These are phyloP conservation scores for Cephus pulcher DNA, from an alignment of 2,888 invertebrate genomes.

Conservation along the genomic window DNA sequence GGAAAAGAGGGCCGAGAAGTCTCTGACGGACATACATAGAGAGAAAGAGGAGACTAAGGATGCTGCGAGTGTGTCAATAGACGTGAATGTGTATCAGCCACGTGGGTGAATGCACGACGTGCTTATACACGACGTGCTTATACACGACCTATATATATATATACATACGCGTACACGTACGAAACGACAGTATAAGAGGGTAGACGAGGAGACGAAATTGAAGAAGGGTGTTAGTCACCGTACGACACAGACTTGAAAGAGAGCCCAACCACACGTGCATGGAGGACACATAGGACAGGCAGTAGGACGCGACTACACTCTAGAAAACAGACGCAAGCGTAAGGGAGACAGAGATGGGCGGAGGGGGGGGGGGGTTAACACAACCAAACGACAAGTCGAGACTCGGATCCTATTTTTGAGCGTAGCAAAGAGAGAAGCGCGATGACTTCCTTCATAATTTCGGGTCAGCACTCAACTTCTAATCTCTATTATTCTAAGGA, in stretches of 20 bases:
- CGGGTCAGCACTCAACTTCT: slow-evolving; percentile 41
- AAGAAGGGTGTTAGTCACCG: background rate
- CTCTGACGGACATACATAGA: slow-evolving; percentile 17
- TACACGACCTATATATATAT: slow-evolving; percentile 12
- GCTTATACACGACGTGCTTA: slow-evolving; percentile 16
- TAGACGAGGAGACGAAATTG: background rate
- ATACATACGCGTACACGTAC: background rate
- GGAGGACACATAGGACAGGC: background rate
- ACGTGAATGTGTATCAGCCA: slow-evolving; percentile 2
- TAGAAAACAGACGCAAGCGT: slow-evolving; percentile 16
- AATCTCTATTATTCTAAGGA: slow-evolving; percentile 25
- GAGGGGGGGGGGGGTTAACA: background rate
- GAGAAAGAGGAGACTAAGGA: slow-evolving; percentile 15
- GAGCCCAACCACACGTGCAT: slow-evolving; percentile 1
- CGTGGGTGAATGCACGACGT: slow-evolving; percentile 2
- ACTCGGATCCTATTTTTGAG: slow-evolving; percentile 51
- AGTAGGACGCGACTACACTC: background rate
- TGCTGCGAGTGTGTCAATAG: slow-evolving; percentile 18
- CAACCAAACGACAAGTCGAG: background rate
- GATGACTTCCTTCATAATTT: slow-evolving; percentile 58
- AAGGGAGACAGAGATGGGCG: slow-evolving; percentile 23
- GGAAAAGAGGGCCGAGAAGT: slow-evolving; percentile 15
- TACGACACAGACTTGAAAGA: slow-evolving; percentile 13
- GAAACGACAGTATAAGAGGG: background rate
- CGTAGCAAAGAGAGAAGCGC: slow-evolving; percentile 53